These are phyloP conservation scores for Pachycephala philippinensis DNA, from an alignment of 2,113 vertebrate genomes.

Conservation along the genomic window DNA sequence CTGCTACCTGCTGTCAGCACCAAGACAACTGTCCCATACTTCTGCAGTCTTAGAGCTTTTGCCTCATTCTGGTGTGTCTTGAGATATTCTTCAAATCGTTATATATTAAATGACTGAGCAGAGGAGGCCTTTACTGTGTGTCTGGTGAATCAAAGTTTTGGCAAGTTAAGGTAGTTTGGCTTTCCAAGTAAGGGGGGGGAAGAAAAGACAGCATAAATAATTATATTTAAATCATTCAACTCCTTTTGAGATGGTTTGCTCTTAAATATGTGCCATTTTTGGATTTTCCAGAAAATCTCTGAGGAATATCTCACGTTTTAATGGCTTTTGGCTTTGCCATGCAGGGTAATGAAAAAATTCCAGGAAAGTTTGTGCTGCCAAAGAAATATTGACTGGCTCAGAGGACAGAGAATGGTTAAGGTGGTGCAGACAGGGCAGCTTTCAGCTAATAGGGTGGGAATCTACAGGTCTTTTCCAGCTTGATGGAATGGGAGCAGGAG, in stretches of 20 bases:
- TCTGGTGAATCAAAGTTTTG: not conserved
- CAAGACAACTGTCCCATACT: not conserved
- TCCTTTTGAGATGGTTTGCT: not conserved
- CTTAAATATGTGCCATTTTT: not conserved
- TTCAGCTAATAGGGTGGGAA: not conserved
- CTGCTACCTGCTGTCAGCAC: not conserved
- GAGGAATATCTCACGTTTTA: not conserved
- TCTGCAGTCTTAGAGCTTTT: not conserved
- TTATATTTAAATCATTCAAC: not conserved
- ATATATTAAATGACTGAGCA: not conserved
- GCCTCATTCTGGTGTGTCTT: not conserved
- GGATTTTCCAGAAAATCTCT: not conserved
- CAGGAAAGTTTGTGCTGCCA: not conserved
- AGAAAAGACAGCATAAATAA: not conserved
- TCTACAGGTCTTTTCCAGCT: not conserved
- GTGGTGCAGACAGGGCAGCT: not conserved
- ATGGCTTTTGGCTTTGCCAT: not conserved
- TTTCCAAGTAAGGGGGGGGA: not conserved
- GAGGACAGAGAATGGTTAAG: not conserved
- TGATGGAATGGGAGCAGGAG: not conserved
- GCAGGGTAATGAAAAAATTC: not conserved
- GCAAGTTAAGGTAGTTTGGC: not conserved
- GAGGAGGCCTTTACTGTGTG: not conserved
- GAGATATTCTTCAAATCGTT: not conserved
- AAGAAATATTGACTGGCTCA: not conserved